Evolutionary conservation across 2,113 vertebrate species (phyloP).

Genomic region (Hipposideros armiger): DNA sequence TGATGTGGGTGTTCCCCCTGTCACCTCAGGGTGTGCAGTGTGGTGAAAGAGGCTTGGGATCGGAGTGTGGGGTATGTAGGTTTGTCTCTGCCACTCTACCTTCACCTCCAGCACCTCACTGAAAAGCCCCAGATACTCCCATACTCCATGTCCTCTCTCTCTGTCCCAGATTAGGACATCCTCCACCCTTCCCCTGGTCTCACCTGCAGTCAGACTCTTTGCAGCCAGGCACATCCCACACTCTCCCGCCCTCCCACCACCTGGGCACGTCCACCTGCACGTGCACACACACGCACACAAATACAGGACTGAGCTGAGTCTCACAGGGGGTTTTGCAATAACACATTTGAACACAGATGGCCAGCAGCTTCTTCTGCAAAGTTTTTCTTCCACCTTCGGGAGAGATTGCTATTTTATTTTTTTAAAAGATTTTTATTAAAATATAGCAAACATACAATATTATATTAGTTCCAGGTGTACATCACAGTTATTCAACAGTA

Average conservation of each 20-base stretch:
- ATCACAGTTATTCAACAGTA: too few species aligned
- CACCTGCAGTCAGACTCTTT: neutral
- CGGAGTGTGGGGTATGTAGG: neutral
- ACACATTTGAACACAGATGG: neutral
- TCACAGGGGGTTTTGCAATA: neutral
- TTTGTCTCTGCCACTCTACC: neutral
- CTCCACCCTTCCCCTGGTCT: neutral
- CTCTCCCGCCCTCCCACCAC: too few species aligned
- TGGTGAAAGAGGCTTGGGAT: neutral
- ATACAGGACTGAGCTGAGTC: neutral
- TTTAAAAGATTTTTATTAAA: too few species aligned
- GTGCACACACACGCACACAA: rapidly evolving
- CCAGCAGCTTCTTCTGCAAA: neutral
- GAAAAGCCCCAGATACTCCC: neutral
- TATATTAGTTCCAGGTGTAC: too few species aligned
- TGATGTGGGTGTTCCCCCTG: neutral
- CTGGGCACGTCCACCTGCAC: too few species aligned
- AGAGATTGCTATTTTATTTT: neutral
- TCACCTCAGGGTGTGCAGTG: neutral
- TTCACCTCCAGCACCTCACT: rapidly evolving
- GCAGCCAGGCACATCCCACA: neutral
- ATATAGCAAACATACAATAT: too few species aligned
- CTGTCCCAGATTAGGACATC: too few species aligned
- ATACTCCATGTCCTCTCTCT: too few species aligned
- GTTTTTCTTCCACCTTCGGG: neutral